These are phyloP conservation scores for Nanorana parkeri DNA, from an alignment of 2,113 vertebrate species.

Conservation along the genomic window DNA sequence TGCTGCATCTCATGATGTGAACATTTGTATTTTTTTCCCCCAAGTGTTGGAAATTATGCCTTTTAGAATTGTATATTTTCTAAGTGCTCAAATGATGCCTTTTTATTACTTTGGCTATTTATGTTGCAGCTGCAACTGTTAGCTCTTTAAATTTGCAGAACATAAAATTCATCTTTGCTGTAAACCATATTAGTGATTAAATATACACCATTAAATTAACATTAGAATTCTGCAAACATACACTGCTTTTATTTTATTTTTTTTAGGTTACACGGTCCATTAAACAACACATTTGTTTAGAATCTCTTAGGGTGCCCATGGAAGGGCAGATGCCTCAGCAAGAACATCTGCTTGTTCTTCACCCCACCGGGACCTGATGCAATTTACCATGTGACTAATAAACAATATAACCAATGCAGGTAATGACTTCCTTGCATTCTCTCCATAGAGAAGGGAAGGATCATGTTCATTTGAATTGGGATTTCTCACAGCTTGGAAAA, in stretches of 20 bases:
- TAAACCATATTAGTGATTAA: slow-evolving; percentile 15
- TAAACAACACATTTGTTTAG: slow-evolving; percentile 13
- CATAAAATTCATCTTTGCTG: slow-evolving; percentile 11
- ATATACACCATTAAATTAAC: slow-evolving; percentile 18
- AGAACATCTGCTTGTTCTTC: background rate
- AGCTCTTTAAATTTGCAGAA: slow-evolving; percentile 8
- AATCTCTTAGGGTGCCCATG: too few relatives aligned
- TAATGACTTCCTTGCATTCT: too few relatives aligned
- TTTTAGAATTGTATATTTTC: background rate
- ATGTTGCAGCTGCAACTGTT: background rate
- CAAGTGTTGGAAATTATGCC: background rate
- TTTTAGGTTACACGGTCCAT: background rate
- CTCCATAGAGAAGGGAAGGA: too few relatives aligned
- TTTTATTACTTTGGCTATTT: slow-evolving; percentile 6
- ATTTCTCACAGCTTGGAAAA: too few relatives aligned
- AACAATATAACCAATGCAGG: too few relatives aligned
- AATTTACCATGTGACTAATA: too few relatives aligned
- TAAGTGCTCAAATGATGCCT: background rate
- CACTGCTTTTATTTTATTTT: background rate
- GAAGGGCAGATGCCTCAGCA: too few relatives aligned
- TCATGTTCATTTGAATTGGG: too few relatives aligned
- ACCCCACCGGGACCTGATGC: too few relatives aligned
- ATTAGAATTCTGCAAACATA: slow-evolving; percentile 3
- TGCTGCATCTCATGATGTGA: too few relatives aligned
- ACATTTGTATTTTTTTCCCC: background rate